Conservation (phyloP, 1,140 invertebrate genomes). For the Drosophila azteca region DNA sequence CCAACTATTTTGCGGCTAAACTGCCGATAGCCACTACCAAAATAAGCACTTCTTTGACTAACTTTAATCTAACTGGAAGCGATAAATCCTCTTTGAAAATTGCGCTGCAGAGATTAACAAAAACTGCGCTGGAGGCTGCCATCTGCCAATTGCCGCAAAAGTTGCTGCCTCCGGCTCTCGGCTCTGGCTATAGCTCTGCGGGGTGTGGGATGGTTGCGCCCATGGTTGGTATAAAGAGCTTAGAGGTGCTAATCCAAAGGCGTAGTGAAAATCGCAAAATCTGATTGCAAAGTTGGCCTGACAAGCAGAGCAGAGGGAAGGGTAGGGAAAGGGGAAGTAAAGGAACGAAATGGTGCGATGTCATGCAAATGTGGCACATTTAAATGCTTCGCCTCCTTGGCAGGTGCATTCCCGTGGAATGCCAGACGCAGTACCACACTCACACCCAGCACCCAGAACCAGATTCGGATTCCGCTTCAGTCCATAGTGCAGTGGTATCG, state of each 20-base stretch:
- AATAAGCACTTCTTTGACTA: conserved; percentile 7
- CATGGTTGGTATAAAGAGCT: conserved; percentile 47
- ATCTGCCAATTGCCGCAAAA: conserved; percentile 47
- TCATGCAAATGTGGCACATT: conserved; percentile 62
- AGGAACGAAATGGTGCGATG: conserved; percentile 19
- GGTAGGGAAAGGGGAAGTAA: not conserved
- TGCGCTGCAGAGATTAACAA: conserved; percentile 29
- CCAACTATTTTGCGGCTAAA: too few relatives aligned
- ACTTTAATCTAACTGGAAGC: conserved; percentile 11
- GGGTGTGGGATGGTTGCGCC: too few relatives aligned
- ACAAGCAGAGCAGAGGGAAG: not conserved
- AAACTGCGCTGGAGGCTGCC: conserved; percentile 15
- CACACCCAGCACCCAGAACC: too few relatives aligned
- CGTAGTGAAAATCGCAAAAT: conserved; percentile 49
- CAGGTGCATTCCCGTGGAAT: conserved; percentile 24
- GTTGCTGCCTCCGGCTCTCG: not conserved
- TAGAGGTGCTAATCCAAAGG: conserved; percentile 52
- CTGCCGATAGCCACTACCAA: not conserved
- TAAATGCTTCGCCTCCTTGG: conserved; percentile 46
- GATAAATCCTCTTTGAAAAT: conserved; percentile 42
- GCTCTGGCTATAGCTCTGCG: too few relatives aligned
- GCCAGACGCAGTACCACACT: conserved; percentile 6
- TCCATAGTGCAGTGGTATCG: conserved; percentile 16
- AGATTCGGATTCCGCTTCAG: too few relatives aligned
- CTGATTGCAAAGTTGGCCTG: conserved; percentile 52